Percentiles rank a stretch among this genome's conserved stretches.
Conservation (phyloP, 2,113 vertebrate species). For the Progne subis region DNA sequence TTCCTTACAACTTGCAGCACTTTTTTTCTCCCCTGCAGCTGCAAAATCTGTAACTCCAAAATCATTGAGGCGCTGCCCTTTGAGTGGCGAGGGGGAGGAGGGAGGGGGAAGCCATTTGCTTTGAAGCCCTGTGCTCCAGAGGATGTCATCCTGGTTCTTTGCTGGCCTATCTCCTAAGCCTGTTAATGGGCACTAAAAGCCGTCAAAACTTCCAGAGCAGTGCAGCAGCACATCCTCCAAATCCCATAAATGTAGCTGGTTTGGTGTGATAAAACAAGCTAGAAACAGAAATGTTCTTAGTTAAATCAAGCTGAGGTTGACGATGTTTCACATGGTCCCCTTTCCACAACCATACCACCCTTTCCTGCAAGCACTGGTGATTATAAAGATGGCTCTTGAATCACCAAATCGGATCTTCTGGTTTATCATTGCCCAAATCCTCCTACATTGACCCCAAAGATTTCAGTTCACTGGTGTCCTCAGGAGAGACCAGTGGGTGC, state of each 20-base stretch:
- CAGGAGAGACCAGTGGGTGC: accelerated
- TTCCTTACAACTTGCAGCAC: neutral
- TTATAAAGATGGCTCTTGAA: neutral
- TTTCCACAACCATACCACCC: neutral
- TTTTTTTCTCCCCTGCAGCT: neutral
- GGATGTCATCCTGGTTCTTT: neutral
- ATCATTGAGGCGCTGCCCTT: neutral
- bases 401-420: neutral
- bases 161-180: conserved; percentile 16
- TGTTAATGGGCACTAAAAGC: conserved; percentile 46
- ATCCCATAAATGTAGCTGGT: neutral
- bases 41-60: conserved; percentile 10
- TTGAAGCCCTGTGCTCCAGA: neutral
- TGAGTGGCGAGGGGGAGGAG: neutral
- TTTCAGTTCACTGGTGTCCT: neutral
- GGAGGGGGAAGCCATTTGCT: neutral
- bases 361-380: neutral
- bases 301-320: conserved; percentile 3
- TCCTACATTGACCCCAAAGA: neutral
- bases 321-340: neutral
- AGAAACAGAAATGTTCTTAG: conserved; percentile 3
- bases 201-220: conserved; percentile 4
- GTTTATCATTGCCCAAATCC: neutral
- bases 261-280: conserved; percentile 19
- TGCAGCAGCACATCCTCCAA: neutral